These are phyloP conservation scores for Pelochelys cantorii DNA, from an alignment of 2,797 vertebrate genomes.

Conservation along the genomic window DNA sequence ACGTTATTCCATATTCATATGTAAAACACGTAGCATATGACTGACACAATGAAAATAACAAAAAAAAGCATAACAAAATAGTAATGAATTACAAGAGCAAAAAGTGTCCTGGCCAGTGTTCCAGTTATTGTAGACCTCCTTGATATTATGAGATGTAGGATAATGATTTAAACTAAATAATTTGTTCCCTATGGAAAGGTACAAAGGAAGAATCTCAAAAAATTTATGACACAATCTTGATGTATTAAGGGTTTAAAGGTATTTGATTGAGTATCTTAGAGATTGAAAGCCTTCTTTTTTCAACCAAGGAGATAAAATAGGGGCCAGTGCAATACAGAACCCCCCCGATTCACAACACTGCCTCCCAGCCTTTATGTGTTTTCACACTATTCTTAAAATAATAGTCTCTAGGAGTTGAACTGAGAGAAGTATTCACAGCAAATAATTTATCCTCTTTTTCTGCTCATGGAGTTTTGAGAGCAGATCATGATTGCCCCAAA, in stretches of 20 bases:
- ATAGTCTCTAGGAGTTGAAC: slow-evolving; percentile 66
- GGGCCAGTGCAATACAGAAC: not conserved
- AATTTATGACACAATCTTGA: not conserved
- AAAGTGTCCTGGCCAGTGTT: not conserved
- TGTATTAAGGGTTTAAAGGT: slow-evolving; percentile 5
- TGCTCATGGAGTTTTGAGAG: slow-evolving; percentile 68
- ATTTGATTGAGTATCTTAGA: not conserved
- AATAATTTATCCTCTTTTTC: slow-evolving; percentile 70
- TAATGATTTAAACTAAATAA: not conserved
- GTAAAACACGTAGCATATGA: slow-evolving; percentile 12
- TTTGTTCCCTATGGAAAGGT: slow-evolving; percentile 8
- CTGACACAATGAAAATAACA: slow-evolving; percentile 31
- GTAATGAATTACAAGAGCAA: slow-evolving; percentile 27
- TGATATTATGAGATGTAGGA: slow-evolving; percentile 3
- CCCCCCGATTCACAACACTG: slow-evolving; percentile 12
- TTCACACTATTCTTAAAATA: slow-evolving; percentile 47
- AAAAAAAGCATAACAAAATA: slow-evolving; percentile 35
- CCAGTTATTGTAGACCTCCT: slow-evolving; percentile 12
- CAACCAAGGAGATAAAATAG: slow-evolving; percentile 31
- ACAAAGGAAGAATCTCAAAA: not conserved
- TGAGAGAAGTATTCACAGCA: slow-evolving; percentile 70
- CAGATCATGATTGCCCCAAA: slow-evolving; percentile 41
- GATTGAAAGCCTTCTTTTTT: slow-evolving; percentile 7
- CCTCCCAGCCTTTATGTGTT: slow-evolving; percentile 47
- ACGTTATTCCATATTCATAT: slow-evolving; percentile 52